A percentile compares a stretch with the other conserved stretches of the same genome.
phyloP scores from a whole-genome alignment of 1,140 invertebrate species.

The Drosophila triauraria region DNA sequence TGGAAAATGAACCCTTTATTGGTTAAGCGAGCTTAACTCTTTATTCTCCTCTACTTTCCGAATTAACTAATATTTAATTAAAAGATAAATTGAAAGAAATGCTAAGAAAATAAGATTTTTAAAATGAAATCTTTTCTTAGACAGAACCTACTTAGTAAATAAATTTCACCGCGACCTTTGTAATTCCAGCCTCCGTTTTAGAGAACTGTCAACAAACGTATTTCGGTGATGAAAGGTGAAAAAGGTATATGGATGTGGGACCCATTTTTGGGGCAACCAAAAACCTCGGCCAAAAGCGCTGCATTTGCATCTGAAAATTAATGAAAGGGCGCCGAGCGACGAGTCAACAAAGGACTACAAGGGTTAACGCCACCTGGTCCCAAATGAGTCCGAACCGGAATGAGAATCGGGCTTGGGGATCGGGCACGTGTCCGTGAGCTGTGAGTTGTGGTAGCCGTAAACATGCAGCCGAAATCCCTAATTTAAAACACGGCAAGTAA shows the following conservation, averaged over 20 bases:
- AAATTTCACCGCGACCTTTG: not conserved
- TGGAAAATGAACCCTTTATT: too few relatives aligned
- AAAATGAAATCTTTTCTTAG: not conserved
- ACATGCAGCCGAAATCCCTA: slow-evolving; percentile 52
- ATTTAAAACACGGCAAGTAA: slow-evolving; percentile 69
- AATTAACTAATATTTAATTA: not conserved
- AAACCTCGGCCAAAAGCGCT: slow-evolving; percentile 20
- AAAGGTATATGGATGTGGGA: slow-evolving; percentile 23
- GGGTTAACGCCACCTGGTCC: slow-evolving; percentile 31
- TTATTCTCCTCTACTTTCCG: too few relatives aligned
- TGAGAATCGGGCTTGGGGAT: slow-evolving; percentile 1
- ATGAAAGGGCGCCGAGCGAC: slow-evolving; percentile 45
- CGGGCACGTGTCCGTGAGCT: slow-evolving; percentile 49
- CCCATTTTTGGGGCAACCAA: not conserved
- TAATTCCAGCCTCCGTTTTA: not conserved
- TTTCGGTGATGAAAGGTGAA: slow-evolving; percentile 29
- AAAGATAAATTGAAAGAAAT: too few relatives aligned
- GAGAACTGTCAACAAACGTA: slow-evolving; percentile 22
- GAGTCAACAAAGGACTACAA: slow-evolving; percentile 53
- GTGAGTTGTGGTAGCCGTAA: slow-evolving; percentile 56
- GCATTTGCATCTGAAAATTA: slow-evolving; percentile 56
- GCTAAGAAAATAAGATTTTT: not conserved
- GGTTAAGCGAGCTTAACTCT: too few relatives aligned
- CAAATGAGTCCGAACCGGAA: slow-evolving; percentile 16
- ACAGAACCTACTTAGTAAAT: slow-evolving; percentile 6